Evolutionary conservation across 2,888 invertebrate genomes (phyloP), one percentile per base, ranked within the genome.

Genomic region (Epinotia ramella): DNA sequence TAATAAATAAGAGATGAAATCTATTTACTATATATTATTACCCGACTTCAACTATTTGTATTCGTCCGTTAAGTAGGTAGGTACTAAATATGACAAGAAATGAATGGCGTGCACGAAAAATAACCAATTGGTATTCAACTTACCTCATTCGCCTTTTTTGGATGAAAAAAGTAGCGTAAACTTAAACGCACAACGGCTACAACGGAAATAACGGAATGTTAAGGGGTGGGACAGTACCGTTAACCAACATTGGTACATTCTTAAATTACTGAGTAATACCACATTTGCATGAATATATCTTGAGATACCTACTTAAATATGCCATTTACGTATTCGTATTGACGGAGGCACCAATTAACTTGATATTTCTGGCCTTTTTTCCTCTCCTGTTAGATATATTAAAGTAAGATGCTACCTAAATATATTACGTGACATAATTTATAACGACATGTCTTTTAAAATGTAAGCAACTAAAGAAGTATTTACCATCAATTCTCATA

Each of bases 121-220:
- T 65, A 59, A 49, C 46, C 64, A 53, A 74, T 70, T 64, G 64
- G 57, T 63, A 73, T 73, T 57, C 62, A 49, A 62, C 69, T 46
- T 69, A 64, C 64, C 64, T 74, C 57, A 12, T 69, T 70, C 49
- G 12, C 74, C 74, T 59, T 65, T 63, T 74, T 65, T 70, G 65
- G 64, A 40, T 64, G 65, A 59, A 70, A 74, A 74, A 69, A 49
- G 65, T 53, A 40, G 24, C 33, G 16, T 59, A 49, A 64, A 74
- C 18, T 65, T 49, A n/a, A 28, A 60, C 46, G 44, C 33, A 59
- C 69, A 70, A 33, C 63, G 63, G 49, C 49, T 18, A 59, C 69
- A 70, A 33, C 46, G 63, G 64, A 64, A 59, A 59, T 64, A 70
- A 33, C 46, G 63, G 64, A 64, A 59, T 59, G 40, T 20, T 60